Conservation (phyloP, 2,888 invertebrate genomes). For the Drosophila hamatofila region DNA sequence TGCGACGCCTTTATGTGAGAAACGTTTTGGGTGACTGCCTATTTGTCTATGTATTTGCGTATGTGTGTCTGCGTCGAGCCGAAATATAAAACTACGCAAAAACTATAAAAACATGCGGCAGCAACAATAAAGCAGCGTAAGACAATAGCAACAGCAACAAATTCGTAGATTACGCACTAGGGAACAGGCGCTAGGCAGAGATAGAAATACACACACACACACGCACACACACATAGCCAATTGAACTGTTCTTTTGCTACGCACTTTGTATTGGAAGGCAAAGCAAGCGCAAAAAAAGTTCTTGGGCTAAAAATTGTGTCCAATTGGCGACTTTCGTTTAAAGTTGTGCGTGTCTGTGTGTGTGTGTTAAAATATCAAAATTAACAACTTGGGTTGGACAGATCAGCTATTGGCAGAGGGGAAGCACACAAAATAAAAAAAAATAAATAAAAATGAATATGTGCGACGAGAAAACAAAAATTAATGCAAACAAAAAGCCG, state of each 20-base stretch:
- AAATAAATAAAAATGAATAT: conserved; percentile 33
- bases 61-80: conserved; percentile 8
- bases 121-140: conserved; percentile 30
- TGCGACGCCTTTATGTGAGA: conserved; percentile 13
- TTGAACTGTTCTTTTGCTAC: conserved; percentile 52
- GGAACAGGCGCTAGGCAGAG: conserved; percentile 1
- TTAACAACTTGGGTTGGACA: conserved; percentile 59
- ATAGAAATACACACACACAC: conserved; percentile 7
- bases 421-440: conserved; percentile 14
- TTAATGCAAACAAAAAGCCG: conserved; percentile 80
- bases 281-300: conserved; percentile 20
- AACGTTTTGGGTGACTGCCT: conserved; percentile 30
- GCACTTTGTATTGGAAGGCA: conserved; percentile 54
- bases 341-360: conserved; percentile 16
- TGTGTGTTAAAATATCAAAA: conserved; percentile 50
- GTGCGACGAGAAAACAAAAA: conserved; percentile 56
- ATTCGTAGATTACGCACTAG: conserved; percentile 59
- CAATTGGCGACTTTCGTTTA: conserved; percentile 73
- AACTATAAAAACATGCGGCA: conserved; percentile 64
- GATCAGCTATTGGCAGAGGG: conserved; percentile 21
- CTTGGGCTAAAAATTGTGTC: conserved; percentile 26
- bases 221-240: conserved; percentile 17
- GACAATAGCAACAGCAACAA: conserved; percentile 33
- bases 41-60: conserved; percentile 2
- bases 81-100: conserved; percentile 70